These are phyloP conservation scores for Linurgus olivaceus DNA, from an alignment of 2,797 vertebrate species.

Conservation along the genomic window DNA sequence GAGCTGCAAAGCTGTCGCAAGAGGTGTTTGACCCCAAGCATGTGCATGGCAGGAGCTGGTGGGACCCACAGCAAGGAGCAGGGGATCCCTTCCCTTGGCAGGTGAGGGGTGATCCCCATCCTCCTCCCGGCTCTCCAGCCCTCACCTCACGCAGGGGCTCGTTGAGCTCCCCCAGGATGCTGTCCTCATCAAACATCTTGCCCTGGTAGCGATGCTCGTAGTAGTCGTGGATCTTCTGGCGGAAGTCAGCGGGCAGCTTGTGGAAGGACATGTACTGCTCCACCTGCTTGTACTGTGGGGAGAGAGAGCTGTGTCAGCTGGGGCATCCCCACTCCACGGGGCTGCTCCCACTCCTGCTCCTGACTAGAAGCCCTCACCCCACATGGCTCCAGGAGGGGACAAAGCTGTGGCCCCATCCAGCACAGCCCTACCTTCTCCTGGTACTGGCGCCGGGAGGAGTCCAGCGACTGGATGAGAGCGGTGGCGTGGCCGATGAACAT, in stretches of 20 bases:
- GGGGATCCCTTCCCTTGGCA: not conserved
- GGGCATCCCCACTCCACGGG: rapidly evolving
- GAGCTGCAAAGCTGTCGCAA: not conserved
- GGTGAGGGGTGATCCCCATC: not conserved
- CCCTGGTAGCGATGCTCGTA: slow-evolving; percentile 98
- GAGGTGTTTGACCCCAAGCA: not conserved
- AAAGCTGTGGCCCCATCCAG: rapidly evolving
- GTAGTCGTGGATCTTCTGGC: slow-evolving; percentile 97
- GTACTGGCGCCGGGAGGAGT: slow-evolving; percentile 95
- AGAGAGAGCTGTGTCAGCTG: not conserved
- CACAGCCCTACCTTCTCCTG: slow-evolving; percentile 89
- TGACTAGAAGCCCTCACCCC: not conserved
- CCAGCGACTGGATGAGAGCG: slow-evolving; percentile 94
- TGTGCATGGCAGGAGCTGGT: not conserved
- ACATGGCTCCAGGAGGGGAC: not conserved
- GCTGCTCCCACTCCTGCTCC: not conserved
- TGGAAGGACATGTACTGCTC: slow-evolving; percentile 99
- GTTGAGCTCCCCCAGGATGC: slow-evolving; percentile 94
- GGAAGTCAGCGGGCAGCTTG: slow-evolving; percentile 94
- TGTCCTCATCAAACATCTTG: slow-evolving; percentile 99
- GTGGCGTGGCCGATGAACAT: slow-evolving; percentile 98
- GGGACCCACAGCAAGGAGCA: not conserved
- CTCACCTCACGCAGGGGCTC: slow-evolving; percentile 93
- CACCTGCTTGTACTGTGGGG: slow-evolving; percentile 93
- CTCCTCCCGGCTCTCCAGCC: not conserved